phyloP scores from a whole-genome alignment of 2,888 invertebrate species.

The Masnerella sp. region DNA sequence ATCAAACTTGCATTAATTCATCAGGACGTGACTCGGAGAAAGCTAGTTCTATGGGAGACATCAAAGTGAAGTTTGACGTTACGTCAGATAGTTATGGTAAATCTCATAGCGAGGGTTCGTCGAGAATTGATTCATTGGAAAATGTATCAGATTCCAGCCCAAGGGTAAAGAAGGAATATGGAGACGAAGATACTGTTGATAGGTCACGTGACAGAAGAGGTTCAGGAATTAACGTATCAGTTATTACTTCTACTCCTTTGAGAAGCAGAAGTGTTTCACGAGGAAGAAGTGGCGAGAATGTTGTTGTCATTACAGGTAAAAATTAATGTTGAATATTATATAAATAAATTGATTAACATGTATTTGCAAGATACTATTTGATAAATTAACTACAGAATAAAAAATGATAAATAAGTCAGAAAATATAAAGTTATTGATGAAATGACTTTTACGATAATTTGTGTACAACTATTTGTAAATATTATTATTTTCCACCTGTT shows the following conservation, averaged over 20 bases:
- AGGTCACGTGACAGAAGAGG: constrained; percentile 64
- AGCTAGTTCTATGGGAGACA: constrained; percentile 71
- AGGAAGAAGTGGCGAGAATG: constrained; percentile 71
- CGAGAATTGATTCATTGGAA: constrained; percentile 72
- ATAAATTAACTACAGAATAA: too few species aligned
- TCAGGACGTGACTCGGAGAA: constrained; percentile 66
- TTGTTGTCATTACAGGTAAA: constrained; percentile 75
- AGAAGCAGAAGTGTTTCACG: constrained; percentile 68
- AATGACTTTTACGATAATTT: too few species aligned
- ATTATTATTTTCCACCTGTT: too few species aligned
- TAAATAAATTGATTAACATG: too few species aligned
- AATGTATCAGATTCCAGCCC: constrained; percentile 70
- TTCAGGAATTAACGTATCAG: constrained; percentile 73
- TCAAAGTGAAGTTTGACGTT: constrained; percentile 65
- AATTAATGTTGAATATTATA: too few species aligned
- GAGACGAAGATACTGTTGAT: constrained; percentile 62
- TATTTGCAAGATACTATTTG: too few species aligned
- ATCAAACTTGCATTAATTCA: constrained; percentile 39
- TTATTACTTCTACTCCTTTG: constrained; percentile 75
- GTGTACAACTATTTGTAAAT: too few species aligned
- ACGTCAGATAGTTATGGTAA: constrained; percentile 66
- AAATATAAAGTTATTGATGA: too few species aligned
- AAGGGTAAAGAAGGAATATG: constrained; percentile 49
- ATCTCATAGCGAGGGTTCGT: constrained; percentile 72
- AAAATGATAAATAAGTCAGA: too few species aligned